Evolutionary conservation across 1,140 invertebrate genomes (phyloP), one percentile per base, ranked within the genome.

Genomic region (Antheraea pernyi): DNA sequence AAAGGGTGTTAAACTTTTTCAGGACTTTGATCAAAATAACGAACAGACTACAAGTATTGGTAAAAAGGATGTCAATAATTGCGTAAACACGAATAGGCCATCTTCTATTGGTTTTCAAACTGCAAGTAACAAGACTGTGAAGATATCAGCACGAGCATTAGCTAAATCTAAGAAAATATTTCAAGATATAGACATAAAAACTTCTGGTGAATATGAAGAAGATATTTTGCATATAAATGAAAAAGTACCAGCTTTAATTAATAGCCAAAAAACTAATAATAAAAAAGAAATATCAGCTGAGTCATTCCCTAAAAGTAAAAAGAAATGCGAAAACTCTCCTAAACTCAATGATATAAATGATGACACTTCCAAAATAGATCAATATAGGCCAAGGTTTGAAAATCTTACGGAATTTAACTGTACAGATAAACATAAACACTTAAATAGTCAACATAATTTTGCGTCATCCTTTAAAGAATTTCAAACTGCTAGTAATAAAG

Each of bases 131-230:
- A 85, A 83, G 70, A 39, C 65, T 22, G 69, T 86, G 19, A 66
- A 73, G 11, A 71, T 86, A 67, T 83, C 83, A 62, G 67, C 82
- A 69, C 60, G 81, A 62, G 79, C 85, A 67, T 59, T 85, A 19
- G 58, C 39, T 9, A 80, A 74, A 74, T 76, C 73, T 13, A 83
- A 79, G 78, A 74, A 73, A 22, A n/a, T 90, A n/a, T 83, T 91
- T 68, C 64, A 82, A 71, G 80, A 81, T 76, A 76, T 79, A 37
- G 46, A 53, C 6, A 9, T 53, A 5, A 53, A 16, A 6, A 16
- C 10, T 53, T 53, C 5, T 53, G 13, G 16, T 53, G 13, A 53
- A 67, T 83, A 82, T 46, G 67, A 59, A 59, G 19, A 53, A 65
- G 19, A 48, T 53, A 16, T 19, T 13, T 19, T 19, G 18, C 37